Evolutionary conservation across 37 sponge, comb jelly and placozoan genomes (phyloP), one percentile per base, ranked within the genome.

Genomic region (Beroe forskalii): DNA sequence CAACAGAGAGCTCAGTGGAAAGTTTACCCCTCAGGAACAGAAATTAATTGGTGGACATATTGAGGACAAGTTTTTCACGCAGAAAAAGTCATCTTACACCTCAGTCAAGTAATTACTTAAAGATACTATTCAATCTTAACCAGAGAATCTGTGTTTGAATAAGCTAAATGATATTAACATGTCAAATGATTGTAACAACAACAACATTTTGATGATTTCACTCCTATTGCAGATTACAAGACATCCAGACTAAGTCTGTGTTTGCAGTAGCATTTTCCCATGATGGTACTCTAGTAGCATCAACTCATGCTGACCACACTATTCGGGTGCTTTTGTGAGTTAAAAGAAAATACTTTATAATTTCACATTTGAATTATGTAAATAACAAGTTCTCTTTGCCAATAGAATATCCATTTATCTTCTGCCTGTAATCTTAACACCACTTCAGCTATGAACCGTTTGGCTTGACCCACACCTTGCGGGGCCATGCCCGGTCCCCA

Each of bases 191-290:
- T n/a, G n/a, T n/a, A n/a, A n/a, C n/a, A n/a, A n/a, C n/a, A n/a
- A n/a, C n/a, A n/a, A n/a, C n/a, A n/a, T n/a, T n/a, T n/a, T n/a
- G n/a, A n/a, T n/a, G n/a, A n/a, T n/a, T n/a, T n/a, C n/a, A n/a
- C n/a, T n/a, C n/a, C n/a, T n/a, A n/a, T 48, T 48, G 1, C 86
- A 80, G 86, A 37, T 23, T 80, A 23, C 86, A 80, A 6, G 86
- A 80, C 23, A 80, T 80, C 43, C 86, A 43, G 28, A 80, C 86
- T 25, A 80, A 80, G 86, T 80, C 86, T n/a, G 86, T 80, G 44
- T 80, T 80, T 80, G 86, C 86, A 28, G 86, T 80, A 42, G 86
- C 86, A 24, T 80, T 80, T 48, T 80, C 86, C 1, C 86, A 80
- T 44, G 86, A 80, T 42, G 86, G 86, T 1, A 80, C 86, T n/a